Evolutionary conservation across 2,888 invertebrate species (phyloP), one percentile per base, ranked within the genome.

Genomic region (Allacma fusca): DNA sequence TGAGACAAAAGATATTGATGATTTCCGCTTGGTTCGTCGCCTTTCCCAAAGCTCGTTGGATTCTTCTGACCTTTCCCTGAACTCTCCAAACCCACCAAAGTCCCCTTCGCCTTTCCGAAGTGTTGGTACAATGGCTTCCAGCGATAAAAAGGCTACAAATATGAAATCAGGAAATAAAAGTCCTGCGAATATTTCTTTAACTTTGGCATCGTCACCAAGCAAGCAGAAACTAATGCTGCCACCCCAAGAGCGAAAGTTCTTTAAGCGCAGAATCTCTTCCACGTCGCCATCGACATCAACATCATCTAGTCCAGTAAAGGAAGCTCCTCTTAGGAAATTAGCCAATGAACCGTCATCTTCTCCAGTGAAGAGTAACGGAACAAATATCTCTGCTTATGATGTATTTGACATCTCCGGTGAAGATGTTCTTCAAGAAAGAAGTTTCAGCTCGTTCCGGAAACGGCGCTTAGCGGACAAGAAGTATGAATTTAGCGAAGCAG

Each of bases 401-500:
- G 43, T 79, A 7, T 79, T 74, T 67, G 79, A 79, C 21, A 74
- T 78, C 28, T 50, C 57, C 9, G 50, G 29, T n/a, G 80, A 80
- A 50, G 81, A 81, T 21, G 73, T 74, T 50, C 29, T 79, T 1
- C 68, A 64, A 19, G 79, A 79, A 16, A 34, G 80, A 26, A 78
- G 73, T 77, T 79, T 81, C 26, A 75, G 71, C 34, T 79, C 81
- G 0, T 81, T 80, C 68, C 90, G 95, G 9, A 94, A 94, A 86
- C 90, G 94, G 75, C 90, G 95, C 9, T 87, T 95, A 73, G 96
- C 96, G 0, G 95, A 96, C 85, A 96, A 96, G 86, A 95, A 95
- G 86, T 96, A 96, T 86, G 95, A 95, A 85, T 95, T 96, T 85
- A 94, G 94, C 78, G 93, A 93, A 40, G 40, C 74, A 13, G 78